phyloP scores from a whole-genome alignment of 2,797 vertebrate species.

The Pangasius macronema region DNA sequence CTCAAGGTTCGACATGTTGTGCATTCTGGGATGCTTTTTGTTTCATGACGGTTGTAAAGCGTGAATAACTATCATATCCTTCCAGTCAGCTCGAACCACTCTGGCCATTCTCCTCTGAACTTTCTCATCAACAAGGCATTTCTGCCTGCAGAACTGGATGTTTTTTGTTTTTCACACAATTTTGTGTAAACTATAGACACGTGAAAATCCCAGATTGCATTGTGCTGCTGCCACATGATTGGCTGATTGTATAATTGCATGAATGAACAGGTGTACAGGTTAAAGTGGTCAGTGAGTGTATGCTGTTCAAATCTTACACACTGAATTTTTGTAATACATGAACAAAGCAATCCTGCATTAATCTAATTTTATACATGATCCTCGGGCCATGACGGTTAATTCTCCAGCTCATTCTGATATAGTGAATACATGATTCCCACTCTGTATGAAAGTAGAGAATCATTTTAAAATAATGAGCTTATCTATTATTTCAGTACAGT shows the following conservation, averaged over 20 bases:
- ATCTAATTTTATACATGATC: not conserved
- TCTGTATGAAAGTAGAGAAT: conserved; percentile 2
- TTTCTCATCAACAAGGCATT: not conserved
- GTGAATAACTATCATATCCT: not conserved
- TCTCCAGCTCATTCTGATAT: not conserved
- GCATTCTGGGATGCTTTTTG: not conserved
- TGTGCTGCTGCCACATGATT: not conserved
- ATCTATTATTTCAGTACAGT: conserved; percentile 14
- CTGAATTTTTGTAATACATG: not conserved
- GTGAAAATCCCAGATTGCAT: not conserved
- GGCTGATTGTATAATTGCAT: not conserved
- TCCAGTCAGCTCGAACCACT: not conserved
- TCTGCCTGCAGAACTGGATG: no score
- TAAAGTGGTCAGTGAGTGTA: not conserved
- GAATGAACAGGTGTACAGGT: not conserved
- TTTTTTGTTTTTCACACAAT: not conserved
- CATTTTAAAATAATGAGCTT: conserved; percentile 26
- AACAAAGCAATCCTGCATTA: not conserved
- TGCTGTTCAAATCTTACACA: not conserved
- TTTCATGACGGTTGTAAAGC: not conserved
- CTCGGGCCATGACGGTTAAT: not conserved
- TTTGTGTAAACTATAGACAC: not conserved
- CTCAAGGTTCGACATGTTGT: not conserved
- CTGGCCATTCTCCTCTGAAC: not conserved
- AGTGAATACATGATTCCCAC: not conserved